Conservation (phyloP, 2,797 vertebrate genomes). For the Oceanodroma leucorhoa region DNA sequence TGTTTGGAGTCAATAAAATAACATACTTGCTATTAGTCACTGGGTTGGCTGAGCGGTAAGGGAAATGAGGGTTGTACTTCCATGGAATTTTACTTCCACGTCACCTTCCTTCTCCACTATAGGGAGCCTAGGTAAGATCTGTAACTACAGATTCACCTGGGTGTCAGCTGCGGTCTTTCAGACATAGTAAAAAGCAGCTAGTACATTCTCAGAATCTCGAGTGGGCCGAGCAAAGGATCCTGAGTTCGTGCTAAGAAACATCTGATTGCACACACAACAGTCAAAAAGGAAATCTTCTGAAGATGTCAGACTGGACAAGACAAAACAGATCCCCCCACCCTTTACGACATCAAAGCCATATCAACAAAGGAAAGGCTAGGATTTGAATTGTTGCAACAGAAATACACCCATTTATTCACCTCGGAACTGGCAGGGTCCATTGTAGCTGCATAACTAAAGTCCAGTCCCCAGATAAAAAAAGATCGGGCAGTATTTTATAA, state of each 20-base stretch:
- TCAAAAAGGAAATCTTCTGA: neutral
- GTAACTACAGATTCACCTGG: neutral
- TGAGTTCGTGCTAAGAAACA: neutral
- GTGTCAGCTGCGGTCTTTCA: neutral
- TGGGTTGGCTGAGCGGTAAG: neutral
- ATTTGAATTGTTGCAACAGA: neutral
- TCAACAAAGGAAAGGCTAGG: neutral
- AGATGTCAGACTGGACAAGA: slow-evolving; percentile 12
- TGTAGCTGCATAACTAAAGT: neutral
- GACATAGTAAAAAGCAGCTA: neutral
- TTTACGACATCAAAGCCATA: neutral
- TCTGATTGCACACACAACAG: neutral
- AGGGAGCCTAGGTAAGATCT: neutral
- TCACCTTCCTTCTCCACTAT: accelerated
- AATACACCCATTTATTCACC: neutral
- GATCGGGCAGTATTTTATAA: neutral
- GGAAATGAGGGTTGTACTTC: neutral
- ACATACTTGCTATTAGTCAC: neutral
- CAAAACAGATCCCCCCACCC: neutral
- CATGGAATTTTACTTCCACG: neutral
- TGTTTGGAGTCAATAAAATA: neutral
- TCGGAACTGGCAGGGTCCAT: neutral
- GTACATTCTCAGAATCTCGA: neutral
- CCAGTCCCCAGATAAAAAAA: neutral
- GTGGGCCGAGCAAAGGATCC: neutral